Evolutionary conservation across 2,888 invertebrate genomes (phyloP).

Genomic region (Neelides folsomi): DNA sequence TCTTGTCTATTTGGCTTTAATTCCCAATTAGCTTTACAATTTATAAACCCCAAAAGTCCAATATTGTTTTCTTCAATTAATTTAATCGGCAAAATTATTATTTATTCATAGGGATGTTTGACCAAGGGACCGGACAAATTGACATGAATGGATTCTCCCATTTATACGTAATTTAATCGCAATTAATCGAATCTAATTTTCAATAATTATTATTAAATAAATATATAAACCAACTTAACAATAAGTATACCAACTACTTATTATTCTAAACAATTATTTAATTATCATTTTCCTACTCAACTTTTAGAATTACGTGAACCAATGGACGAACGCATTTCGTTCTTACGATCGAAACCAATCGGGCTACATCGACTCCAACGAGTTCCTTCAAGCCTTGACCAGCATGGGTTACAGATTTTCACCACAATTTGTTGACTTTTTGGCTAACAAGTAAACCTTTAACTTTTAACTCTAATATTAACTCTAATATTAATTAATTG

Average conservation of each 20-base stretch:
- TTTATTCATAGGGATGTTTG: conserved; percentile 62
- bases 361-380: conserved; percentile 66
- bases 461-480: no score
- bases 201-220: no score
- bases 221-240: no score
- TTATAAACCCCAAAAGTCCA: no score
- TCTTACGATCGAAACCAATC: conserved; percentile 74
- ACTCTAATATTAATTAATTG: no score
- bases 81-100: conserved; percentile 1
- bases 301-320: conserved; percentile 72
- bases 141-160: conserved; percentile 58
- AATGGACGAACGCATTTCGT: conserved; percentile 73
- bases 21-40: background rate
- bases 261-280: no score
- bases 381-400: conserved; percentile 60
- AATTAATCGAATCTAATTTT: no score
- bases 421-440: conserved; percentile 53
- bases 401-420: conserved; percentile 82
- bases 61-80: background rate
- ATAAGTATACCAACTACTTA: no score
- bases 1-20: background rate
- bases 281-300: conserved; percentile 44
- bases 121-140: conserved; percentile 71
- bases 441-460: conserved; percentile 16
- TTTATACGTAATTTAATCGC: background rate